Percentiles rank a stretch among this genome's conserved stretches.
Conservation (phyloP, 2,888 invertebrate species). For the Philereme vetulata region DNA sequence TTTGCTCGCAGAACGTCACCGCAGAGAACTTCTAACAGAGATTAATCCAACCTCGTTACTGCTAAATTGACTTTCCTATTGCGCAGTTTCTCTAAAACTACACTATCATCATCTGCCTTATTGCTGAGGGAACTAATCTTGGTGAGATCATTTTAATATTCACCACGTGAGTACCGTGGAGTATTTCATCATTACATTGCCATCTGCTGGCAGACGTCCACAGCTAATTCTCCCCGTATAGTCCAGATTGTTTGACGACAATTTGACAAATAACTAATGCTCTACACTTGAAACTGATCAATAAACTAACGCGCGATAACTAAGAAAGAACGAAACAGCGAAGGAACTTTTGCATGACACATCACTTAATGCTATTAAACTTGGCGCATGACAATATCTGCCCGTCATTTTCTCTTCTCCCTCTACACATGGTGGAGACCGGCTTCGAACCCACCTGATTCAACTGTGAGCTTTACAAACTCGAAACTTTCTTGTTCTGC, state of each 20-base stretch:
- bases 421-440: background rate
- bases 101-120: slow-evolving; percentile 17
- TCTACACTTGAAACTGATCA: no score
- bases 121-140: background rate
- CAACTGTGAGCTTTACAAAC: background rate
- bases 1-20: slow-evolving; percentile 61
- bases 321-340: no score
- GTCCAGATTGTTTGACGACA: background rate
- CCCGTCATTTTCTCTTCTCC: background rate
- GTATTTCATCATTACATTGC: no score
- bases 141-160: background rate
- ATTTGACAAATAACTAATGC: no score
- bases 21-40: slow-evolving; percentile 58
- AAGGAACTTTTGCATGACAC: no score
- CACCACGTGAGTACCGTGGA: background rate
- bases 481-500: slow-evolving; percentile 12
- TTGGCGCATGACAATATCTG: no score
- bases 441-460: background rate
- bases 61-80: slow-evolving; percentile 74
- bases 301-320: no score
- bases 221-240: background rate
- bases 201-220: background rate
- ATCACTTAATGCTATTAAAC: no score
- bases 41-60: slow-evolving; percentile 76
- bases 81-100: slow-evolving; percentile 54